phyloP scores from a whole-genome alignment of 2,797 vertebrate species.

The Lacerta viridis region DNA sequence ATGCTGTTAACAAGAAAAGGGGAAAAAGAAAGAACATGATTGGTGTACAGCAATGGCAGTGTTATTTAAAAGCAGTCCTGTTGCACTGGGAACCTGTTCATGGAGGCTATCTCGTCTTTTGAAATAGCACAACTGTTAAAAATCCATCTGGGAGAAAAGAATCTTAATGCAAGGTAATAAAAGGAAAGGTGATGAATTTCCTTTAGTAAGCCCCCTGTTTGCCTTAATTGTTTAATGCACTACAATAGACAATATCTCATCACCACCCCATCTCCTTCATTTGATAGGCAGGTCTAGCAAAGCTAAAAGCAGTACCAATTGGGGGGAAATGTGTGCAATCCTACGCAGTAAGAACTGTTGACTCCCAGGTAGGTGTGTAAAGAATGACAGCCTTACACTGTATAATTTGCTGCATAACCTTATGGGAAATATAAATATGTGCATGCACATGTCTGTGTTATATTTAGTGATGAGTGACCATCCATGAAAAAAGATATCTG shows the following conservation, averaged over 20 bases:
- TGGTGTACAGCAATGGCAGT: slow-evolving; percentile 8
- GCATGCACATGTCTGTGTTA: too few species aligned
- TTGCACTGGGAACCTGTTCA: slow-evolving; percentile 52
- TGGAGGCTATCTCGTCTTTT: not conserved
- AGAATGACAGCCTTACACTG: too few species aligned
- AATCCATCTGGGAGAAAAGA: slow-evolving; percentile 48
- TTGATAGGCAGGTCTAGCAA: not conserved
- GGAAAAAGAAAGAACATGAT: too few species aligned
- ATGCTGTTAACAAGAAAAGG: not conserved
- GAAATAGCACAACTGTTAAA: slow-evolving; percentile 59
- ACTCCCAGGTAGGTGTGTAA: too few species aligned
- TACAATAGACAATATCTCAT: not conserved
- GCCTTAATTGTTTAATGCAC: slow-evolving; percentile 44
- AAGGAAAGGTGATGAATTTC: slow-evolving; percentile 50
- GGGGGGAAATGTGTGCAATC: too few species aligned
- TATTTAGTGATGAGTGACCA: not conserved
- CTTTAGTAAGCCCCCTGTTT: slow-evolving; percentile 34
- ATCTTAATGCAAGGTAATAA: slow-evolving; percentile 16
- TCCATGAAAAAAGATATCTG: not conserved
- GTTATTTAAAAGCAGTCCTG: slow-evolving; percentile 30
- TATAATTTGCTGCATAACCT: not conserved
- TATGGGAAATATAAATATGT: not conserved
- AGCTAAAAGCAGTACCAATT: too few species aligned
- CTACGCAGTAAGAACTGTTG: too few species aligned
- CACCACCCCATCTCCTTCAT: not conserved